A percentile compares a stretch with the other conserved stretches of the same genome.
Evolutionary conservation across 2,797 vertebrate genomes (phyloP).

Genomic region (Synanceia verrucosa): DNA sequence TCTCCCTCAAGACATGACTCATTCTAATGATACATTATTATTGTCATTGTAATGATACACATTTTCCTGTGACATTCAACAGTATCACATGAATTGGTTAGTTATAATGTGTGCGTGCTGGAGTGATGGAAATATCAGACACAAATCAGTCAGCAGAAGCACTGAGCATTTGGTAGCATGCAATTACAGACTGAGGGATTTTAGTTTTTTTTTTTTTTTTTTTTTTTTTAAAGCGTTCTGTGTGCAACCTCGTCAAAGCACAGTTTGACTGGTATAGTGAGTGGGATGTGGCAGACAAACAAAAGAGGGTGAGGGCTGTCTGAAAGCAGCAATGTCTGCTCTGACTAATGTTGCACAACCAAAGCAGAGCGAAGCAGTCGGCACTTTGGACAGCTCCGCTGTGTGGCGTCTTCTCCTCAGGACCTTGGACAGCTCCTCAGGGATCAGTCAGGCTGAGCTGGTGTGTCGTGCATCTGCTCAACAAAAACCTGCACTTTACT

Average conservation of each 20-base stretch:
- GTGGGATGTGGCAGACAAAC: slow-evolving; percentile 67
- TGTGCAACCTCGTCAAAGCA: slow-evolving; percentile 55
- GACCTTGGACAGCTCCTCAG: slow-evolving; percentile 42
- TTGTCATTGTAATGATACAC: slow-evolving; percentile 37
- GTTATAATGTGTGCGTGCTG: neutral
- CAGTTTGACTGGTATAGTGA: slow-evolving; percentile 50
- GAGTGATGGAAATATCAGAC: slow-evolving; percentile 36
- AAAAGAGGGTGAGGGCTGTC: slow-evolving; percentile 54
- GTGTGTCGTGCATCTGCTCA: neutral
- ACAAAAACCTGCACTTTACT: neutral
- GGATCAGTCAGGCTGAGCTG: neutral
- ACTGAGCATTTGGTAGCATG: slow-evolving; percentile 29
- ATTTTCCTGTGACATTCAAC: slow-evolving; percentile 29
- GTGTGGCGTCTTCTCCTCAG: slow-evolving; percentile 14
- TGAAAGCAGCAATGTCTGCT: slow-evolving; percentile 54
- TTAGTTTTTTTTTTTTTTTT: too few species aligned
- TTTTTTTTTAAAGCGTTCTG: slow-evolving; percentile 49
- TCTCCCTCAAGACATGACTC: slow-evolving; percentile 10
- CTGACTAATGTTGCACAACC: slow-evolving; percentile 58
- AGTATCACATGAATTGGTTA: slow-evolving; percentile 26
- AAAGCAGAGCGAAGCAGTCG: slow-evolving; percentile 39
- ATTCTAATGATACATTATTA: slow-evolving; percentile 40
- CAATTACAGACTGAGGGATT: slow-evolving; percentile 54
- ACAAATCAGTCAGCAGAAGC: slow-evolving; percentile 29
- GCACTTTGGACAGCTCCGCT: slow-evolving; percentile 45